A percentile compares a stretch with the other conserved stretches of the same genome.
These are phyloP conservation scores for Aythya baeri DNA, from an alignment of 2,113 vertebrate genomes.

Conservation along the genomic window DNA sequence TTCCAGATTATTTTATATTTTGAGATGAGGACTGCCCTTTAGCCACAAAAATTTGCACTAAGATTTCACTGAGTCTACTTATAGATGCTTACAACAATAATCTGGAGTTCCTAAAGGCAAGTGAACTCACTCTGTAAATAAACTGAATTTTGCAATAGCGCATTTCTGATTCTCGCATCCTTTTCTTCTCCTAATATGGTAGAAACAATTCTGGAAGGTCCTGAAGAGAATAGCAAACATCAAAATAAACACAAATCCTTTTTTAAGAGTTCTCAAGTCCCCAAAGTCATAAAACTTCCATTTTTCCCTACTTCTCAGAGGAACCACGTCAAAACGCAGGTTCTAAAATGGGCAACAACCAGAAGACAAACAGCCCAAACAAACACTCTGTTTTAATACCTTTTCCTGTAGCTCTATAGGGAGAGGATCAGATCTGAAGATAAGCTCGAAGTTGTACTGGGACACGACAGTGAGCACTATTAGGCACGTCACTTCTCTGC, in stretches of 20 bases:
- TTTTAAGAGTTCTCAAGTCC: background rate
- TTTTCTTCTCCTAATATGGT: background rate
- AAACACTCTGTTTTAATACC: background rate
- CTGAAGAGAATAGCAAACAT: background rate
- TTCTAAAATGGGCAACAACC: background rate
- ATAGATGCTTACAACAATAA: background rate
- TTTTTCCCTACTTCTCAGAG: background rate
- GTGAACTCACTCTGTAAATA: background rate
- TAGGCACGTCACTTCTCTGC: background rate
- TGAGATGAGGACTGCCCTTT: background rate
- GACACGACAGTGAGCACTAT: background rate
- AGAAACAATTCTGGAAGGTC: background rate
- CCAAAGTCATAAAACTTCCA: background rate
- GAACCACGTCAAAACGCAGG: background rate
- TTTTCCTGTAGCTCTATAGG: background rate
- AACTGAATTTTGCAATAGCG: background rate
- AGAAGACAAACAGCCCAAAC: background rate
- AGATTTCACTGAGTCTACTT: background rate
- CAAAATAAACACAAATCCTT: background rate
- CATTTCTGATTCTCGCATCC: background rate
- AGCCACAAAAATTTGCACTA: background rate
- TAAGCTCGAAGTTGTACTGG: background rate
- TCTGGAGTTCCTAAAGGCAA: background rate
- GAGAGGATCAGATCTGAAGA: background rate
- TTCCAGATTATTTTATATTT: background rate